Percentiles rank a stretch among this genome's conserved stretches.
Conservation (phyloP, 2,113 vertebrate species). For the Apteryx mantelli region DNA sequence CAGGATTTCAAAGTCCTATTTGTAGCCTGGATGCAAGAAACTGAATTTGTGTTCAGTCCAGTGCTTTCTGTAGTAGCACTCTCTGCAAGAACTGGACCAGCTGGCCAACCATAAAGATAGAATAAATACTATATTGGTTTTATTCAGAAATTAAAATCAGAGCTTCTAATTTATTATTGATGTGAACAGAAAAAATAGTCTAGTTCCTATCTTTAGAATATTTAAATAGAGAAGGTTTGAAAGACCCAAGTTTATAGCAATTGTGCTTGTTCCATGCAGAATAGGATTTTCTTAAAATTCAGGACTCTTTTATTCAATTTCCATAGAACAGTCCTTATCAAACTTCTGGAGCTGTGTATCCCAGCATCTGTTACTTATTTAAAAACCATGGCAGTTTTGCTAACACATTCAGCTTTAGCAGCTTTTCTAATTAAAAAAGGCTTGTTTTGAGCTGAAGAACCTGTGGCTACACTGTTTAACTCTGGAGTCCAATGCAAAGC, state of each 20-base stretch:
- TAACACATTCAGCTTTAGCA: neutral
- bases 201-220: neutral
- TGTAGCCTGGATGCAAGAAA: neutral
- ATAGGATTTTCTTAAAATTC: neutral
- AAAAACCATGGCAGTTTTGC: neutral
- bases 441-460: neutral
- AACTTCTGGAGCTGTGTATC: neutral
- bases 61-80: neutral
- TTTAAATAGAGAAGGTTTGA: neutral
- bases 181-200: neutral
- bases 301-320: neutral
- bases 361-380: neutral
- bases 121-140: neutral
- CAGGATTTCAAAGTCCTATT: neutral
- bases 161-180: neutral
- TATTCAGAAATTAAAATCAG: neutral
- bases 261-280: neutral
- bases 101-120: neutral
- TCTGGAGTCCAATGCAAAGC: neutral
- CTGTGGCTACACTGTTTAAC: neutral
- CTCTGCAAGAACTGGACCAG: neutral
- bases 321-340: neutral
- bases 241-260: neutral
- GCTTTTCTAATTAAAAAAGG: neutral
- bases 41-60: fast-evolving